phyloP scores from a whole-genome alignment of 1,140 invertebrate genomes.

The Tetragonula clypearis region DNA sequence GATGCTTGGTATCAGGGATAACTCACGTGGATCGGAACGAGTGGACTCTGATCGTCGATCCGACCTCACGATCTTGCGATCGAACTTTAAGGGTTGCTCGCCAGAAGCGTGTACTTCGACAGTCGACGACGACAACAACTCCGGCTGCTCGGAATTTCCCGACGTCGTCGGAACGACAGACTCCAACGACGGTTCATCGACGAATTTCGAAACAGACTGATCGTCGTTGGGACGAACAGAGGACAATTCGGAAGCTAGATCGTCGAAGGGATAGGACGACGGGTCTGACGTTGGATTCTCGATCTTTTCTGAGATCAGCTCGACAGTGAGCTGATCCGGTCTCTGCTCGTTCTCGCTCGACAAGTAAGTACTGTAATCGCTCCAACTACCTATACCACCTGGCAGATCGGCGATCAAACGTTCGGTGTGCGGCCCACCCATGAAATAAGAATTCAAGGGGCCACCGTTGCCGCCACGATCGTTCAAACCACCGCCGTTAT shows the following conservation, averaged over 20 bases:
- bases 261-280: slow-evolving; percentile 72
- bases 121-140: neutral
- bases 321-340: slow-evolving; percentile 49
- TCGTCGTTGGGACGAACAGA: slow-evolving; percentile 3
- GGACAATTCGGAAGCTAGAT: neutral
- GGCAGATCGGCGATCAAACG: slow-evolving; percentile 88
- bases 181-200: neutral
- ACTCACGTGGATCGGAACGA: neutral
- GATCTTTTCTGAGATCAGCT: slow-evolving; percentile 64
- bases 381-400: slow-evolving; percentile 90
- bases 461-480: slow-evolving; percentile 75
- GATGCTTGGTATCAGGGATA: neutral
- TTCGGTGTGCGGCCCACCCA: slow-evolving; percentile 82
- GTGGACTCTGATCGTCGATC: neutral
- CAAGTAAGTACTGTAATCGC: slow-evolving; percentile 91
- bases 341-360: slow-evolving; percentile 79
- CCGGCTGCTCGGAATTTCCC: neutral
- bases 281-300: slow-evolving; percentile 69
- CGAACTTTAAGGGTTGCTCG: neutral
- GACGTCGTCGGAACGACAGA: neutral
- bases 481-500: slow-evolving; percentile 83
- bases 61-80: neutral
- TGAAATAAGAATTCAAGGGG: slow-evolving; percentile 38
- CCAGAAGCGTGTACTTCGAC: neutral
- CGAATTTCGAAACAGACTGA: neutral